Evolutionary conservation across 2,113 vertebrate species (phyloP).

Genomic region (Lampris megalopsis): DNA sequence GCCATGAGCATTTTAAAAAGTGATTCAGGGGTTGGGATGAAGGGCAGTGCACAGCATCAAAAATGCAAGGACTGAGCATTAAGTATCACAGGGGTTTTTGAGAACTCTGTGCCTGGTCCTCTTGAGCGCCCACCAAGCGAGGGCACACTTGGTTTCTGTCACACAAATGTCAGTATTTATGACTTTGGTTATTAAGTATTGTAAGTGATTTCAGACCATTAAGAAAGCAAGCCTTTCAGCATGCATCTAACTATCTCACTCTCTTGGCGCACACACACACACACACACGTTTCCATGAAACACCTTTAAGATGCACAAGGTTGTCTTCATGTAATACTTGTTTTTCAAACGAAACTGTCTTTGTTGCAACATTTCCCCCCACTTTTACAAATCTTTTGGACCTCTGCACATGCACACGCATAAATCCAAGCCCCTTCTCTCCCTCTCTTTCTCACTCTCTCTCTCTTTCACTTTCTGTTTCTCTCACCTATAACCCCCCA

Average conservation of each 20-base stretch:
- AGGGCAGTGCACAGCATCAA: conserved; percentile 3
- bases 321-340: conserved; percentile 23
- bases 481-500: neutral
- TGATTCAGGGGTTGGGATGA: conserved; percentile 40
- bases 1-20: conserved; percentile 16
- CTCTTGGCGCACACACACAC: conserved; percentile 10
- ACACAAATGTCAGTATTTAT: conserved; percentile 14
- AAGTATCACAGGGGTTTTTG: conserved; percentile 22
- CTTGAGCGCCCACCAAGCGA: conserved; percentile 33
- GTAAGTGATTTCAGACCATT: too few relatives aligned
- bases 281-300: conserved; percentile 12
- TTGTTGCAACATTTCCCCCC: conserved; percentile 34
- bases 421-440: conserved; percentile 22
- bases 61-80: conserved; percentile 13
- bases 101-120: conserved; percentile 33
- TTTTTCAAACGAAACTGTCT: conserved; percentile 38
- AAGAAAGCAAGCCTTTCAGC: too few relatives aligned
- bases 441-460: conserved; percentile 19
- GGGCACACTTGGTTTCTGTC: conserved; percentile 13
- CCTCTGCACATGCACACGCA: conserved; percentile 21
- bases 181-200: too few relatives aligned
- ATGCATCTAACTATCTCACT: neutral
- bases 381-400: neutral
- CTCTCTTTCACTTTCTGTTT: neutral
- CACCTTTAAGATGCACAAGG: conserved; percentile 16